Evolutionary conservation across 2,888 invertebrate genomes (phyloP).

Genomic region (Xanthorhoe designata): DNA sequence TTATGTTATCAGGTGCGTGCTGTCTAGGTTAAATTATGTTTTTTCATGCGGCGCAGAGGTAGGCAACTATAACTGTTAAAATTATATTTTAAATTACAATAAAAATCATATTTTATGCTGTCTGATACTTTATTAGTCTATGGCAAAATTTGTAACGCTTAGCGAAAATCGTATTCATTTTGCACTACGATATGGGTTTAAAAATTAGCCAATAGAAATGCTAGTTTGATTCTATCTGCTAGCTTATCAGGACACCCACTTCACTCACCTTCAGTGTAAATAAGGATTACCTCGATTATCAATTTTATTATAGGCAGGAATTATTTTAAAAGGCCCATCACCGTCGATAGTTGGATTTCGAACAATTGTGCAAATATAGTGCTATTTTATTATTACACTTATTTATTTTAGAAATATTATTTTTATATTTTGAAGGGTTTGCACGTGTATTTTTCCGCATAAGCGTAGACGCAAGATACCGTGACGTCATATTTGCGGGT

Average conservation of each 20-base stretch:
- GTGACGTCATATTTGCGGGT: slow-evolving; percentile 37
- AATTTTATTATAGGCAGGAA: slow-evolving; percentile 73
- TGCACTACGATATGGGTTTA: slow-evolving; percentile 51
- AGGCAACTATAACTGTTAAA: no score
- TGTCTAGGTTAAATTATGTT: no score
- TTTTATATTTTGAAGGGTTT: slow-evolving; percentile 40
- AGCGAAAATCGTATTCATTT: slow-evolving; percentile 42
- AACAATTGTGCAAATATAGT: slow-evolving; percentile 78
- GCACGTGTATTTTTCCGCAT: slow-evolving; percentile 43
- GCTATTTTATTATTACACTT: slow-evolving; percentile 52
- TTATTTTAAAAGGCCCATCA: slow-evolving; percentile 65
- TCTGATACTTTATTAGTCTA: neutral
- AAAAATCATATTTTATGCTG: neutral
- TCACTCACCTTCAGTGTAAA: slow-evolving; percentile 77
- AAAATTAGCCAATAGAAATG: slow-evolving; percentile 71
- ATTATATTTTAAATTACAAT: neutral
- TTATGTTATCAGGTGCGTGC: no score
- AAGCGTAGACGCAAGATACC: slow-evolving; percentile 28
- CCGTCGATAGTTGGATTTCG: slow-evolving; percentile 52
- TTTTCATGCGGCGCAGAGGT: no score
- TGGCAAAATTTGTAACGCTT: neutral
- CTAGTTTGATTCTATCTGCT: slow-evolving; percentile 62
- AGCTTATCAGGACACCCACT: slow-evolving; percentile 77
- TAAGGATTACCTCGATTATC: slow-evolving; percentile 79
- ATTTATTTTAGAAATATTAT: slow-evolving; percentile 59